Evolutionary conservation across 2,113 vertebrate species (phyloP).

Genomic region (Castor canadensis): DNA sequence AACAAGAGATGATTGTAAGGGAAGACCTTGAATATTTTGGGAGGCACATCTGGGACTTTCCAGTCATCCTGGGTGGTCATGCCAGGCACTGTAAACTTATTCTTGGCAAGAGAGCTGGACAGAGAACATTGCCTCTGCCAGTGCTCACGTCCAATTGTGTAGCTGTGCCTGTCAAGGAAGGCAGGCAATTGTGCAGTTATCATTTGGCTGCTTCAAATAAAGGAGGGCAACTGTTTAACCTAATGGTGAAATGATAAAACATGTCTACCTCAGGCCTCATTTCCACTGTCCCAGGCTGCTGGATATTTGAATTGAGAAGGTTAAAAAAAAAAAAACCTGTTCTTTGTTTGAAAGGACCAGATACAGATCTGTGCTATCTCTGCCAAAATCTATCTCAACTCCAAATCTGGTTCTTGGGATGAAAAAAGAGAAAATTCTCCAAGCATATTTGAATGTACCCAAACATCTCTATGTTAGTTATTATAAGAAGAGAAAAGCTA

Average conservation of each 20-base stretch:
- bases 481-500: neutral
- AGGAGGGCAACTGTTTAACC: neutral
- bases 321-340: neutral
- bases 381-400: neutral
- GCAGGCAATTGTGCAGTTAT: neutral
- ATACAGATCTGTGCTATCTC: neutral
- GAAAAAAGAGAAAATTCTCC: neutral
- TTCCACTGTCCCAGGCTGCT: neutral
- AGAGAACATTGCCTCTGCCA: neutral
- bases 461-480: neutral
- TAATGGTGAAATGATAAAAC: neutral
- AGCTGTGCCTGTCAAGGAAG: neutral
- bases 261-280: neutral
- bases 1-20: neutral
- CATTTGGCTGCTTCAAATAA: neutral
- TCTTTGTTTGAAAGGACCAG: neutral
- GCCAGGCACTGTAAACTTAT: slow-evolving; percentile 6
- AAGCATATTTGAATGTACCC: too few relatives aligned
- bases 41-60: neutral
- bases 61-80: slow-evolving; percentile 17
- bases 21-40: neutral
- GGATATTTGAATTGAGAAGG: neutral
- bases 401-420: neutral
- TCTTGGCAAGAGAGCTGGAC: slow-evolving; percentile 38
- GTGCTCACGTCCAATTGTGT: neutral